Evolutionary conservation across 2,888 invertebrate species (phyloP), one percentile per base, ranked within the genome.

Genomic region (Digitonthophagus gazella): DNA sequence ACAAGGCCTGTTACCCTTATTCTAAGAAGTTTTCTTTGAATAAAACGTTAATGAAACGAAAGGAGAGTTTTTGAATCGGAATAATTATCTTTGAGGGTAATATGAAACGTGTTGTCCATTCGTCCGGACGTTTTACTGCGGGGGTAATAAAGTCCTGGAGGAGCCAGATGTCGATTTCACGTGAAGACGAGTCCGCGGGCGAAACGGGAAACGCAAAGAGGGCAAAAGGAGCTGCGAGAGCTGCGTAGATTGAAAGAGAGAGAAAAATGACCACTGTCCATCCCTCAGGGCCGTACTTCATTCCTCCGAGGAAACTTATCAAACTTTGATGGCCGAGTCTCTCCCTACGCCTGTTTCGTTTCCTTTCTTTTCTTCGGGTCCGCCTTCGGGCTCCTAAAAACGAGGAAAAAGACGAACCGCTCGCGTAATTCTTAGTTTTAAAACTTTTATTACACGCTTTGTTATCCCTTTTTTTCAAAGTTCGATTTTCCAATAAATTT

Each of bases 251-350:
- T 83, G 83, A 81, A 82, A 82, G 81, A 80, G 81, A 78, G 80
- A 83, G 83, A 86, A 86, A 86, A 86, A 86, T 86, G 85, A 86
- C 85, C 84, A 83, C 83, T 84, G 85, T 83, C 61, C 61, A 61
- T 61, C 82, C 83, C 81, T 79, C 77, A 75, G 80, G 79, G 80
- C 76, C 75, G 76, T 74, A 76, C 78, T 77, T 78, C 78, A 77
- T 80, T 76, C 77, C 76, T 16, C 19, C 61, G 61, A 15, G 18
- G 61, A 64, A 22, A 83, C 83, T 83, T 83, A 83, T 83, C 82
- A 83, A 83, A 83, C 77, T 83, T 83, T 83, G 83, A 83, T 83
- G 81, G 80, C 78, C 79, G 77, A 76, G 28, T 44, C 28, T 44
- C 28, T 44, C 28, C 28, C 28, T 44, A 44, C 28, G 28, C 28